Evolutionary conservation across 2,113 vertebrate species (phyloP), one percentile per base, ranked within the genome.

Genomic region (Himantopus leucocephalus): DNA sequence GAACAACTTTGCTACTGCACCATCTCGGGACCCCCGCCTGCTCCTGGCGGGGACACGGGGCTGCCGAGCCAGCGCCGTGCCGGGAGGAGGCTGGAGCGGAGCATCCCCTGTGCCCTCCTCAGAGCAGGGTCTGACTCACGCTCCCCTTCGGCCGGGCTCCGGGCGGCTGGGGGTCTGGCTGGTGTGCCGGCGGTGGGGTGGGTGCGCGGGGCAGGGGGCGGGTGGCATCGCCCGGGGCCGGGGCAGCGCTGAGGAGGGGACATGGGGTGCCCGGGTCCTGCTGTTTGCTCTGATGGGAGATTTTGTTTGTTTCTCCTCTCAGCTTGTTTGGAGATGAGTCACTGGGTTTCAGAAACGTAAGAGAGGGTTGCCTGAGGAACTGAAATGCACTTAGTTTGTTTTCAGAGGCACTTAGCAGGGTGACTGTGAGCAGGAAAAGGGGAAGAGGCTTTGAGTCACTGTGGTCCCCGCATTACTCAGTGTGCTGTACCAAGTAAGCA

Each of bases 391-490:
- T 63, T 8, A 95, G 96, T 83, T 84, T 90, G 89, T 96, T 96
- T 63, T 87, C 93, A 77, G n/a, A 78, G 93, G 76, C 52, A 8
- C 85, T 39, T 27, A 6, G 70, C n/a, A 35, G 91, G 86, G 92
- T 64, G 94, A 30, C 14, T 12, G 64, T 67, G 93, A 89, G 96
- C 94, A 95, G 95, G 82, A 95, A 91, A 94, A 85, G 90, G n/a
- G 85, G 64, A 96, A 97, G 94, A 50, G 74, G 90, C 35, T 88
- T 55, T 91, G 97, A 96, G 93, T 96, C 94, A 96, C 77, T 30
- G 27, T 6, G 14, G 72, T 94, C 59, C 72, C 27, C 8, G 50
- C 41, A 24, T 63, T 75, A 79, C 73, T 96, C 95, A 37, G 88
- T 12, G 48, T 23, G 48, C 78, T 92, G 53, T 5, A 59, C 76